Evolutionary conservation across 2,888 invertebrate species (phyloP), one percentile per base, ranked within the genome.

Genomic region (Cenopis cana): DNA sequence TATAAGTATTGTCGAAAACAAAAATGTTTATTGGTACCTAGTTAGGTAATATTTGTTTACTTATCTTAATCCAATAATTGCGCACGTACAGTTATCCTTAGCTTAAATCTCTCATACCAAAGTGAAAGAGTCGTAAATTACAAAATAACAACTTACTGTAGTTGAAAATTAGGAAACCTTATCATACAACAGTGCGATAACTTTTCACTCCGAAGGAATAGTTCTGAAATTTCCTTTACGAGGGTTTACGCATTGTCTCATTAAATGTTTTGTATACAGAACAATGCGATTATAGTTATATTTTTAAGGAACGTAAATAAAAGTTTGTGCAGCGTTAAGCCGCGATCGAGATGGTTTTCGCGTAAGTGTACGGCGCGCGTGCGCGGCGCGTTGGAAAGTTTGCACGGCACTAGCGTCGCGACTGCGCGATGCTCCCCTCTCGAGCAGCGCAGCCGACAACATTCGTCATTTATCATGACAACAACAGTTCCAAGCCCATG

Each of bases 141-240:
- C 73, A 67, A 75, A 78, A 80, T 76, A 78, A 81, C 77, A 81
- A 87, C 89, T 89, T 80, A 90, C 91, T 88, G 79, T 78, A 82
- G 76, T 84, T 78, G 80, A 79, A 84, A 89, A 89, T 84, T 83
- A 81, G 82, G 85, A 85, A 83, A 83, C 76, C 81, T 84, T 82
- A 82, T 83, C 82, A 76, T 75, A 76, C 75, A 77, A 76, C 73
- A 20, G 55, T 54, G 60, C 71, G 60, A 70, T 70, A 68, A 68
- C 60, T 68, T 50, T 60, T 64, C 64, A 61, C 77, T 77, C 77
- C 74, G 64, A 54, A 64, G 64, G 52, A 64, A 64, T 54, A 38
- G 52, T 64, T 64, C 52, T 20, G 52, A 52, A 75, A 69, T 55
- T 55, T 60, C 46, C 52, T 65, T 54, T 11, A 57, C 24, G 29